Evolutionary conservation across 2,888 invertebrate species (phyloP).

Genomic region (Nephrotoma appendiculata): DNA sequence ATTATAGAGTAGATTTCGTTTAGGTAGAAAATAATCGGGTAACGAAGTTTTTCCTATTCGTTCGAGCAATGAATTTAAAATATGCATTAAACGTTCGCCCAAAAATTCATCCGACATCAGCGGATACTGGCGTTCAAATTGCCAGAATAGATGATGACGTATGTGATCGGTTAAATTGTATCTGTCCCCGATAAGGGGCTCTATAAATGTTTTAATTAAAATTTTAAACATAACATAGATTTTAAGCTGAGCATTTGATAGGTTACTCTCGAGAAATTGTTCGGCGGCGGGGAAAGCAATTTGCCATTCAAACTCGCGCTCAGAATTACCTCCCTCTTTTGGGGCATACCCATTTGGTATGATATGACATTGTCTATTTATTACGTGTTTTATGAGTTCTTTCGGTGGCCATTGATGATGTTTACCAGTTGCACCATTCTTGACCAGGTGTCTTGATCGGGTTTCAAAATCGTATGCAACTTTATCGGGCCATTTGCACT

Average conservation of each 20-base stretch:
- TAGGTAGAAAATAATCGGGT: conserved; percentile 57
- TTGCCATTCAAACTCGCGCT: conserved; percentile 61
- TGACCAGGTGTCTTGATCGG: conserved; percentile 40
- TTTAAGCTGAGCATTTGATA: conserved; percentile 55
- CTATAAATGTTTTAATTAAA: conserved; percentile 58
- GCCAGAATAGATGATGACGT: conserved; percentile 59
- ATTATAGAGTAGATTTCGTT: conserved; percentile 57
- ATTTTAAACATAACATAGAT: conserved; percentile 52
- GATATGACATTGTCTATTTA: conserved; percentile 50
- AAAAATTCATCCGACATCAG: conserved; percentile 61
- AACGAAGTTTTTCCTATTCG: conserved; percentile 45
- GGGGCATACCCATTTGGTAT: conserved; percentile 55
- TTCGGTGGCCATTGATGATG: conserved; percentile 54
- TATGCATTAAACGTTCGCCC: conserved; percentile 48
- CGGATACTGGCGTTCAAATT: conserved; percentile 55
- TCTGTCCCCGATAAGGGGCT: conserved; percentile 42
- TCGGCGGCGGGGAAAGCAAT: conserved; percentile 64
- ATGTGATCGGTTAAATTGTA: conserved; percentile 57
- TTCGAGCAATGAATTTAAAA: conserved; percentile 47
- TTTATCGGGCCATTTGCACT: conserved; percentile 48
- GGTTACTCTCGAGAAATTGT: conserved; percentile 53
- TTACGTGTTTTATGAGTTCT: conserved; percentile 48
- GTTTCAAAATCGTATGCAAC: conserved; percentile 53
- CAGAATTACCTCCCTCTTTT: conserved; percentile 43
- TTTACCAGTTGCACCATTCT: conserved; percentile 41